Base-by-base conservation (phyloP, 2,888 invertebrate species). In the Griposia aprilina region DNA sequence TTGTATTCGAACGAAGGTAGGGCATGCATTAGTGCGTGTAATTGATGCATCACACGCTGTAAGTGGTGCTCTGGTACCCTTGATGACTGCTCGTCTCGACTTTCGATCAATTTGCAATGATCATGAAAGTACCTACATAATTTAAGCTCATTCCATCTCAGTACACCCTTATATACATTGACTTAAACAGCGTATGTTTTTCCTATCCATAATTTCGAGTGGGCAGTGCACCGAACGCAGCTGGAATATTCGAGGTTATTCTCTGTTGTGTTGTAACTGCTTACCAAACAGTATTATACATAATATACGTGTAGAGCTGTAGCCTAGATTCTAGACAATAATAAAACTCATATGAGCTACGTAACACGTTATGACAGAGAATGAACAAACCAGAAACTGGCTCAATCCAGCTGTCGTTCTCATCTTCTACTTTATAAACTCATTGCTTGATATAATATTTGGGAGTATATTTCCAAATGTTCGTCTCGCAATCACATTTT, bases 1-100 rank as follows among this genome's bases (percentile, higher is more conserved):
- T 96, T 95, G 95, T 96, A 94, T 95, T 95, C 92, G 89, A 93
- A 94, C 90, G 90, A 92, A 93, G 95, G 94, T 91, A 91, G 90
- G 93, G 93, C 93, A 90, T 93, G 92, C 93, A 92, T 93, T 93
- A 93, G 92, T 85, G 90, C 92, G 89, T 92, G 92, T 94, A 94
- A 94, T 94, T 93, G 91, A 91, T 92, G 93, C 93, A 93, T 90
- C 88, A 86, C 86, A 88, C 80, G 84, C 86, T 60, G 66, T 85
- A 82, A 89, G 78, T 83, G 80, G 59, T 73, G 57, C 67, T 76
- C 84, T 77, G 80, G 81, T 86, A 80, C 68, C 75, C 67, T 76
- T 83, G 81, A 83, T 87, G 81, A 74, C 65, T 77, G 67, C 80
- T 78, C 77, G 71, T 82, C 88, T 76, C 78, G 76, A 67, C 66